Evolutionary conservation across 2,113 vertebrate genomes (phyloP).

Genomic region (Ammodramus savannarum): DNA sequence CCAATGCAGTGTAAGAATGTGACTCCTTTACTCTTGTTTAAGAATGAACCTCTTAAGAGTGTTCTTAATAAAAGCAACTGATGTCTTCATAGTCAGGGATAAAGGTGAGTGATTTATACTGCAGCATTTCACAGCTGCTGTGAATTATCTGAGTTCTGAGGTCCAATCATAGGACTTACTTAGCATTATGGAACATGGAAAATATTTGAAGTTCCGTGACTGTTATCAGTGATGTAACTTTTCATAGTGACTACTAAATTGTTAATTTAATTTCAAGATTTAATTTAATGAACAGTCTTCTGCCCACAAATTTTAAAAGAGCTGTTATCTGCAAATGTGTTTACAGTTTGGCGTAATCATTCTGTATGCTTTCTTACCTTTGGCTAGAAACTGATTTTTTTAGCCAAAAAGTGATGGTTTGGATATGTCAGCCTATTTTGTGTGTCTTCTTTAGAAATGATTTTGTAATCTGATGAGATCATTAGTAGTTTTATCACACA

Average conservation of each 20-base stretch:
- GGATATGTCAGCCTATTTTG: not conserved
- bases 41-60: not conserved
- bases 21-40: not conserved
- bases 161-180: not conserved
- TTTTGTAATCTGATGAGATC: not conserved
- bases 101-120: not conserved
- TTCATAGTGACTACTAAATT: not conserved
- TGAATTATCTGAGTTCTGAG: not conserved
- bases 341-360: not conserved
- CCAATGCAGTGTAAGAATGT: conserved; percentile 70
- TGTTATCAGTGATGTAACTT: not conserved
- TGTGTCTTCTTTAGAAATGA: not conserved
- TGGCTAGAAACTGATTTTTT: not conserved
- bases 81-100: not conserved
- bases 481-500: not conserved
- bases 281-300: not conserved
- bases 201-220: not conserved
- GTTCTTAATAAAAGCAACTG: not conserved
- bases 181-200: not conserved
- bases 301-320: not conserved
- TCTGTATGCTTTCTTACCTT: not conserved
- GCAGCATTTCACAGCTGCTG: not conserved
- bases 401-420: not conserved
- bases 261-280: not conserved
- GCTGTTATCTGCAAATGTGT: not conserved